Conservation (phyloP, 2,113 vertebrate species). For the Scophthalmus maximus region DNA sequence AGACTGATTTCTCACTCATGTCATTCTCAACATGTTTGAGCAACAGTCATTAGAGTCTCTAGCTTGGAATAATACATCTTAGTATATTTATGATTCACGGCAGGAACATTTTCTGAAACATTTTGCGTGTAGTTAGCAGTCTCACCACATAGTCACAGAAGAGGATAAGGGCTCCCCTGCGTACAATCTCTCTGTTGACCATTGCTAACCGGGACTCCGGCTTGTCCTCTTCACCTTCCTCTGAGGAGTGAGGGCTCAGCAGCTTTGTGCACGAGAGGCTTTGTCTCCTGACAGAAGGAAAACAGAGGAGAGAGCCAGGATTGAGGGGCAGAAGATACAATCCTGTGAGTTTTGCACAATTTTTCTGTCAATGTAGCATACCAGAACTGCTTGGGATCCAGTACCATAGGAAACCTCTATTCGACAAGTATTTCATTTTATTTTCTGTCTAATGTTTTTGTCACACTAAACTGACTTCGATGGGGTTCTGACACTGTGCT, state of each 20-base stretch:
- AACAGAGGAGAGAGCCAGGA: neutral
- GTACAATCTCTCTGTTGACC: conserved; percentile 94
- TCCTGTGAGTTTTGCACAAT: neutral
- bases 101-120: neutral
- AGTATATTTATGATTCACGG: neutral
- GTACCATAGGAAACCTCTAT: neutral
- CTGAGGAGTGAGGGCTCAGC: conserved; percentile 87
- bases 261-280: conserved; percentile 93
- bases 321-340: neutral
- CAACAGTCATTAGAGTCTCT: too few species aligned
- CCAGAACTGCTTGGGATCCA: neutral
- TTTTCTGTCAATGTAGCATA: neutral
- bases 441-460: neutral
- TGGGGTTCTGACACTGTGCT: neutral
- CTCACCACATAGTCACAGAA: conserved; percentile 99
- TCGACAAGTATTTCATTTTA: neutral
- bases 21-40: neutral
- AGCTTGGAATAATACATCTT: neutral
- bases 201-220: conserved; percentile 83
- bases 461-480: neutral
- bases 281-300: conserved; percentile 84
- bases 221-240: conserved; percentile 82
- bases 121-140: neutral
- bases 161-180: conserved; percentile 93
- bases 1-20: neutral